phyloP scores from a whole-genome alignment of 2,888 invertebrate genomes.

The Hypercompe scribonia region DNA sequence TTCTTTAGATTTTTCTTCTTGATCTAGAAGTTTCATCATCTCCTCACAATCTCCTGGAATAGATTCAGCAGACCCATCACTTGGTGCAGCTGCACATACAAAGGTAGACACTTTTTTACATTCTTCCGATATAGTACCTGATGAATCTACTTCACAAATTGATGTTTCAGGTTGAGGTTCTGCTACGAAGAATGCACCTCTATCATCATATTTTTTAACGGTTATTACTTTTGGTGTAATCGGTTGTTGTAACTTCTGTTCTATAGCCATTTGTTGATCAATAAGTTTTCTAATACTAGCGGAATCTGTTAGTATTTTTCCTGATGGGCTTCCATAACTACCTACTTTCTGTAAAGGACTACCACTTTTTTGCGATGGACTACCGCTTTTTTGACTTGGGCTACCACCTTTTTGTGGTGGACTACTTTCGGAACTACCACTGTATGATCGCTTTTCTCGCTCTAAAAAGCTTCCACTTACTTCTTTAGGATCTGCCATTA shows the following conservation, averaged over 20 bases:
- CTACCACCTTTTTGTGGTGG: conserved; percentile 85
- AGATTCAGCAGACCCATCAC: conserved; percentile 82
- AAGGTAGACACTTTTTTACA: conserved; percentile 78
- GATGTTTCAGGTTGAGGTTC: conserved; percentile 69
- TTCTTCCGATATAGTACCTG: conserved; percentile 71
- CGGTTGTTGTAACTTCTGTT: conserved; percentile 74
- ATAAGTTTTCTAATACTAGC: conserved; percentile 81
- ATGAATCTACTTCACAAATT: conserved; percentile 51
- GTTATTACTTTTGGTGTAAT: conserved; percentile 78
- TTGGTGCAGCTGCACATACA: conserved; percentile 80
- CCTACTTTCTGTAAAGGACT: conserved; percentile 82
- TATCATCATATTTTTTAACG: conserved; percentile 81
- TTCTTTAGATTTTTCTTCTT: conserved; percentile 79
- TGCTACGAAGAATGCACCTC: conserved; percentile 82
- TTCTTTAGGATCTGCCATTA: conserved; percentile 87
- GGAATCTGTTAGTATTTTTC: conserved; percentile 80
- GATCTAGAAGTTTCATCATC: conserved; percentile 86
- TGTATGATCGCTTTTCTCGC: conserved; percentile 82
- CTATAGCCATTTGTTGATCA: conserved; percentile 82
- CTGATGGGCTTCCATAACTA: conserved; percentile 80
- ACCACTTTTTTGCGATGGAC: conserved; percentile 81
- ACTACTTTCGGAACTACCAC: conserved; percentile 88
- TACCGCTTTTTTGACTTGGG: conserved; percentile 78
- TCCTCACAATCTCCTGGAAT: conserved; percentile 87
- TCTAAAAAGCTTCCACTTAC: conserved; percentile 82